These are phyloP conservation scores for Nilaparvata lugens DNA, from an alignment of 1,140 invertebrate species.

Conservation along the genomic window DNA sequence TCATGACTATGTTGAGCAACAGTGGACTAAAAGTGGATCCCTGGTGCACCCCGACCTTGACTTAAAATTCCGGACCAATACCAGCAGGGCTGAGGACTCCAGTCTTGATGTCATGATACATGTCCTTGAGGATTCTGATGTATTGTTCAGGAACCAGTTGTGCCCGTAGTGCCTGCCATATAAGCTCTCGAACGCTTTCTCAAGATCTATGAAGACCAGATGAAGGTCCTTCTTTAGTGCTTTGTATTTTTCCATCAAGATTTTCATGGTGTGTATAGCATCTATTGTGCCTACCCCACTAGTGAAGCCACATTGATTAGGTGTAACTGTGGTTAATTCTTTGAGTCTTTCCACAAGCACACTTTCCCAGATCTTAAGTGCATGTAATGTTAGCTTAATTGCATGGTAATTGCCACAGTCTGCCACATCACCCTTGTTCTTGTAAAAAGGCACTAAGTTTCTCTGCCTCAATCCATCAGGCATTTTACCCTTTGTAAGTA, in stretches of 20 bases:
- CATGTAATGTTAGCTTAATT: background rate
- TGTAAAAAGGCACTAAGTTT: background rate
- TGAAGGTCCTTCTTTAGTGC: background rate
- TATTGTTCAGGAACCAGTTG: background rate
- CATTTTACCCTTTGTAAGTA: background rate
- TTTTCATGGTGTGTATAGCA: background rate
- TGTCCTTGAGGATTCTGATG: background rate
- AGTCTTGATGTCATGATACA: background rate
- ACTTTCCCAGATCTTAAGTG: background rate
- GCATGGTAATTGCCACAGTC: background rate
- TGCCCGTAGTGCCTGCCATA: background rate
- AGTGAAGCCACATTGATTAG: background rate
- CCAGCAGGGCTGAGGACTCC: background rate
- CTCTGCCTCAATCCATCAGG: background rate
- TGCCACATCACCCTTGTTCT: background rate
- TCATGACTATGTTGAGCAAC: too few species aligned
- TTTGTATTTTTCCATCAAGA: constrained; percentile 1
- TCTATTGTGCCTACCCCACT: background rate
- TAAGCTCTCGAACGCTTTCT: background rate
- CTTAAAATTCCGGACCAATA: too few species aligned
- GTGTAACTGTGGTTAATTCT: background rate
- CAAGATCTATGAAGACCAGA: background rate
- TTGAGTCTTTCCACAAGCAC: background rate
- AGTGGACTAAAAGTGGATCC: too few species aligned
- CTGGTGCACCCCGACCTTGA: too few species aligned